phyloP scores from a whole-genome alignment of 2,888 invertebrate genomes.

The Clostera curtula region DNA sequence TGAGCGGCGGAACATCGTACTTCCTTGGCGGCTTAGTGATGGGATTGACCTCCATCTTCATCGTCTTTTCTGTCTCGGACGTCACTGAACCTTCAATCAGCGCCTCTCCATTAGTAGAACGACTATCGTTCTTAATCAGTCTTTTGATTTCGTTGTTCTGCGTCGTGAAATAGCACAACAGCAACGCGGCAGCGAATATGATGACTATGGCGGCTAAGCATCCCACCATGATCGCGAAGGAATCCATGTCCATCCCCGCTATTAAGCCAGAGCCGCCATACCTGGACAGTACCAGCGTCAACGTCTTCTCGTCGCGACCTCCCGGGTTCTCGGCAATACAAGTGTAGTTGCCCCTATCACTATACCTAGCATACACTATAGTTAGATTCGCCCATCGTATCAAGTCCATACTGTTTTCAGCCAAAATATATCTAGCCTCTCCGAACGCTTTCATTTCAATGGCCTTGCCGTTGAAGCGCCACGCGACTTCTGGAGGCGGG shows the following conservation, averaged over 20 bases:
- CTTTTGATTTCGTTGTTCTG: constrained; percentile 70
- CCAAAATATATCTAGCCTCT: constrained; percentile 64
- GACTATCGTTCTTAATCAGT: constrained; percentile 76
- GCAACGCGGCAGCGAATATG: constrained; percentile 61
- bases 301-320: constrained; percentile 84
- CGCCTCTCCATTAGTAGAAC: constrained; percentile 79
- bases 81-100: constrained; percentile 82
- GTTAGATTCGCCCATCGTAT: constrained; percentile 81
- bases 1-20: constrained; percentile 79
- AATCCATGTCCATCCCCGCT: constrained; percentile 65
- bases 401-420: constrained; percentile 62
- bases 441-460: constrained; percentile 70
- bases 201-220: constrained; percentile 58
- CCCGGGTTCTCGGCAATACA: constrained; percentile 90
- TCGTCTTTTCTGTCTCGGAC: constrained; percentile 86
- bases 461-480: constrained; percentile 80
- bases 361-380: constrained; percentile 75
- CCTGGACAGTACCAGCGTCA: constrained; percentile 76
- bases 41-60: constrained; percentile 87
- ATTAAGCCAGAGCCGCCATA: constrained; percentile 60
- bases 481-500: constrained; percentile 83
- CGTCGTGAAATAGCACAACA: constrained; percentile 71
- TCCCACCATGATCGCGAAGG: constrained; percentile 71
- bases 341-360: constrained; percentile 83
- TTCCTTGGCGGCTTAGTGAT: constrained; percentile 86